Conservation (phyloP, 2,797 vertebrate species). For the Danio albolineatus region DNA sequence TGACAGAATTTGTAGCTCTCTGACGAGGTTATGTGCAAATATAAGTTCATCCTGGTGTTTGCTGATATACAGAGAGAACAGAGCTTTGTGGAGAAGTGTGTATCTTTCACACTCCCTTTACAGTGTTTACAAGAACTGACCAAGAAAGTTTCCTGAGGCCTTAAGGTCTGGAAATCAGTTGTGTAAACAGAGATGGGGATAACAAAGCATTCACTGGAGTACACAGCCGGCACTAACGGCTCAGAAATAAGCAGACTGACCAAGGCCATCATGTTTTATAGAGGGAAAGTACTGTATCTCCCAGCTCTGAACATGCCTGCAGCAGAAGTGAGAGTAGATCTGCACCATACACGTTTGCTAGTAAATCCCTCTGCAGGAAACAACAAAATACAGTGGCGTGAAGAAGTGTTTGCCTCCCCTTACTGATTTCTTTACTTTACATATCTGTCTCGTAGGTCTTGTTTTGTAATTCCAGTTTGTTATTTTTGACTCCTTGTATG, state of each 20-base stretch:
- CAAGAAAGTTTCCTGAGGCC: constrained; percentile 63
- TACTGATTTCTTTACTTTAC: no score
- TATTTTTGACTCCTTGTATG: no score
- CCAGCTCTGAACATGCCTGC: constrained; percentile 3
- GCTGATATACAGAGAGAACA: constrained; percentile 45
- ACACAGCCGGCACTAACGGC: not conserved
- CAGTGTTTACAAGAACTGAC: constrained; percentile 71
- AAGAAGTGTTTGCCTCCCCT: no score
- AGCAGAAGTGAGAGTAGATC: constrained; percentile 14
- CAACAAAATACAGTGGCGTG: not conserved
- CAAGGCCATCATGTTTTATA: constrained; percentile 8
- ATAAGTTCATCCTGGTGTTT: not conserved
- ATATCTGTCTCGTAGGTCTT: no score
- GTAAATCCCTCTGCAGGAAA: not conserved
- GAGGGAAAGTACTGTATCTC: constrained; percentile 1
- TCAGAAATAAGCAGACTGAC: constrained; percentile 10
- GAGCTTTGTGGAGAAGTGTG: constrained; percentile 64
- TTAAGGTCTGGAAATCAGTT: constrained; percentile 66
- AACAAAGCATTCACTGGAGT: constrained; percentile 53
- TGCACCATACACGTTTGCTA: not conserved
- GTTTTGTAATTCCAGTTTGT: no score
- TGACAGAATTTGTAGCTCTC: no score
- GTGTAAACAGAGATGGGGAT: constrained; percentile 67
- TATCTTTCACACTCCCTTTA: constrained; percentile 70
- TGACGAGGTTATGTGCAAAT: no score